These are phyloP conservation scores for Takifugu rubripes DNA, from an alignment of 2,797 vertebrate genomes.

Conservation along the genomic window DNA sequence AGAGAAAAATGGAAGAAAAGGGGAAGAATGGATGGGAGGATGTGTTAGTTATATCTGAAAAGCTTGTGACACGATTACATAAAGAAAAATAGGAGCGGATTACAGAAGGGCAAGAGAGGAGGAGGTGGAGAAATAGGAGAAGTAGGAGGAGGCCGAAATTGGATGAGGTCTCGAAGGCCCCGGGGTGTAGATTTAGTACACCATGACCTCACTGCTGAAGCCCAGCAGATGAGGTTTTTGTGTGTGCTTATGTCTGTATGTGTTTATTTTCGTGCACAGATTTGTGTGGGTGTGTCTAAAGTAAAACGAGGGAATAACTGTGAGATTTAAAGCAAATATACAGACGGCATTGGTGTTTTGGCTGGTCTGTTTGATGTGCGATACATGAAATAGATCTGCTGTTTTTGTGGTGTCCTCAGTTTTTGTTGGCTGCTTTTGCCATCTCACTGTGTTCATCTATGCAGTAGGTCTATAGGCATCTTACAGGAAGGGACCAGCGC, in stretches of 20 bases:
- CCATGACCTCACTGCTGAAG: conserved; percentile 50
- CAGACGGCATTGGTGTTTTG: conserved; percentile 10
- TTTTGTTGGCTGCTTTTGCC: conserved; percentile 15
- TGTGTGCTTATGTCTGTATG: conserved; percentile 5
- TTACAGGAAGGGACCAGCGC: not conserved
- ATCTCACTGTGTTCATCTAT: conserved; percentile 11
- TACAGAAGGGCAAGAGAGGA: conserved; percentile 42
- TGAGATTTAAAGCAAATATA: conserved; percentile 28
- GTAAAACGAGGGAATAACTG: conserved; percentile 16
- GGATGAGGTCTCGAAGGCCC: conserved; percentile 57
- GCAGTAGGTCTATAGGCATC: conserved; percentile 14
- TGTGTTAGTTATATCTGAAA: conserved; percentile 69
- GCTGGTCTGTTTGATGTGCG: conserved; percentile 10
- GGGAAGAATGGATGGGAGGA: conserved; percentile 50
- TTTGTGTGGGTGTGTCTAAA: conserved; percentile 15
- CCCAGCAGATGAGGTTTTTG: conserved; percentile 26
- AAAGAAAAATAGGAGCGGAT: conserved; percentile 61
- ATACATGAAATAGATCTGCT: conserved; percentile 3
- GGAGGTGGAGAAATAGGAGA: conserved; percentile 35
- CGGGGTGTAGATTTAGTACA: conserved; percentile 53
- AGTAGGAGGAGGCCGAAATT: conserved; percentile 46
- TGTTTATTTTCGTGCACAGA: conserved; percentile 16
- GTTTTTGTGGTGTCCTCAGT: conserved; percentile 32
- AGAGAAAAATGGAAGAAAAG: conserved; percentile 43
- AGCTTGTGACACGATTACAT: conserved; percentile 65